Base-by-base conservation (phyloP, 2,797 vertebrate species). In the Toxotes lorentzi region DNA sequence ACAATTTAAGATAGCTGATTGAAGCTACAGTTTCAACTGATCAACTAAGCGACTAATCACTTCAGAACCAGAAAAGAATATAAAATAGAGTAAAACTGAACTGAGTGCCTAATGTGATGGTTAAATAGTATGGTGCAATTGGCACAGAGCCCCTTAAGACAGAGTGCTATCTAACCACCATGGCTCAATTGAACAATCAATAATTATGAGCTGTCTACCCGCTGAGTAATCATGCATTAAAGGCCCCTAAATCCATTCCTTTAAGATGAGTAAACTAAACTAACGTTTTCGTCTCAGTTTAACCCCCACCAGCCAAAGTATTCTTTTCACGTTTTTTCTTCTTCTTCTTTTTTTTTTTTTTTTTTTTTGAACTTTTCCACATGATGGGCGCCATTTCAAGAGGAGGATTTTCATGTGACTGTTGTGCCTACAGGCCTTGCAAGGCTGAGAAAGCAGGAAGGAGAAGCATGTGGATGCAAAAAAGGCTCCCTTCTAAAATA, bases 151-250 rank as follows among this genome's bases (percentile, higher is more conserved):
- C 76, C 78, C 81, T 77, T 11, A 82, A 81, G 77, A 83, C 76
- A 70, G 53, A 82, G 67, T 75, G 79, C 83, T 85, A 83, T 79
- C 86, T 79, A 86, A 91, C 88, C 87, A 87, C 53, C 72, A 82
- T 59, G 62, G 64, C 79, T 90, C 87, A 83, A 70, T 65, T 71
- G 85, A 87, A 38, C 66, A 81, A 92, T 94, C 93, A 89, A 93
- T 94, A 92, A 82, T 79, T 85, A 90, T 89, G 89, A 83, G 72
- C 80, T 60, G 79, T 86, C 81, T 74, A 58, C 76, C 61, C 19
- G 58, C 90, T 91, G 86, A 90, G 92, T 93, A 91, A 91, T 89
- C 90, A 80, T 79, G 83, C 86, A 91, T 90, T 88, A 89, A 82
- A 78, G 68, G 45, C 69, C 73, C 53, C 67, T 59, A 54, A 63